Evolutionary conservation across 2,888 invertebrate genomes (phyloP), one percentile per base, ranked within the genome.

Genomic region (Limenitis camilla): DNA sequence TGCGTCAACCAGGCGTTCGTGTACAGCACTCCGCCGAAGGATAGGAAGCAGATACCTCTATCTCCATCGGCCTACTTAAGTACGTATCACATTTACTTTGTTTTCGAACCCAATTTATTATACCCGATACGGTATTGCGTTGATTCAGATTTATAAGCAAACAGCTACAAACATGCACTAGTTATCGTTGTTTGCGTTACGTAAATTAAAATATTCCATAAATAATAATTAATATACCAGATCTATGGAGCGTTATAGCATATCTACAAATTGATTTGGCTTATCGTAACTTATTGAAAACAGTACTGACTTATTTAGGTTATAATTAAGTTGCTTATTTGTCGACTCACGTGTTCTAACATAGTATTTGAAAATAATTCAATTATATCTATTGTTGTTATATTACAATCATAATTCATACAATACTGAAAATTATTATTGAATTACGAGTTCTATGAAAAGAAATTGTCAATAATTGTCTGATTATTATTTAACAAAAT

Each of bases 1-100:
- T 81, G 78, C 52, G 80, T 84, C 40, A 87, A 87, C 68, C 81
- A 73, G 1, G 87, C 87, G 8, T 88, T 88, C 62, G 85, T 88
- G 40, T 86, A 87, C 72, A 86, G 85, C 68, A 88, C 88, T 2
- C 88, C 88, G 39, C 88, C 88, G 0, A 88, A 88, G 61, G 88
- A 88, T 49, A 74, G 86, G 63, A 84, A 79, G 61, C 65, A 50
- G 40, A 50, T 81, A 59, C 80, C 80, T 40, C 64, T 81, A 58
- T 85, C 88, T 47, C 85, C 86, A 35, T 74, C 88, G 59, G 85
- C 82, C 59, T 83, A 72, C 62, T 60, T 85, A 58, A 87, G 88
- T 88, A 88, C 72, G 88, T 85, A 81, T 74, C 49, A 40, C 40
- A 49, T 55, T 51, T 47, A 49, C 27, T 31, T 51, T 54, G 53